A percentile compares a stretch with the other conserved stretches of the same genome.
phyloP scores from a whole-genome alignment of 2,888 invertebrate genomes.

The Drosophila neotestacea region DNA sequence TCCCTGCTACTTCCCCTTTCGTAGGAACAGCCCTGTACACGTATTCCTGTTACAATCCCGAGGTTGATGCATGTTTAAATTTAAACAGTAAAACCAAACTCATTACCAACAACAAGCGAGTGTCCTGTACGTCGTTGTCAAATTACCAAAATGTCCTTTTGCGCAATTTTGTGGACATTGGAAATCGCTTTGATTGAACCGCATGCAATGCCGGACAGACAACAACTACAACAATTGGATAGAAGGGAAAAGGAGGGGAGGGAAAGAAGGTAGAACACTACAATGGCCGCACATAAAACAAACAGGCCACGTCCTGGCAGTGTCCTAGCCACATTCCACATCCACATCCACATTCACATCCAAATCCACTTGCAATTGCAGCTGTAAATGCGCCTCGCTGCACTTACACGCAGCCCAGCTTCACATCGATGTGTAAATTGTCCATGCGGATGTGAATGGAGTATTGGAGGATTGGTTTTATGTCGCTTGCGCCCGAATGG shows the following conservation, averaged over 20 bases:
- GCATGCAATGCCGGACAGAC: conserved; percentile 62
- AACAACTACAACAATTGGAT: conserved; percentile 46
- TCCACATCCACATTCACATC: conserved; percentile 42
- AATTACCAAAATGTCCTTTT: conserved; percentile 82
- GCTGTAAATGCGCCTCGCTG: conserved; percentile 77
- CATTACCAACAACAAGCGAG: conserved; percentile 76
- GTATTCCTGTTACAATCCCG: conserved; percentile 22
- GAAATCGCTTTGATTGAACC: conserved; percentile 82
- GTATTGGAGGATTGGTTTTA: conserved; percentile 68
- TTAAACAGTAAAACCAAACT: conserved; percentile 81
- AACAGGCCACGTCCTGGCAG: conserved; percentile 65
- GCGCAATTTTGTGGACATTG: conserved; percentile 81
- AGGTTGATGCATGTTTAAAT: conserved; percentile 62
- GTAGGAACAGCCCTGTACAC: not conserved
- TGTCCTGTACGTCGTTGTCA: conserved; percentile 65
- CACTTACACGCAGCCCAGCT: conserved; percentile 72
- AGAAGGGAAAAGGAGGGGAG: conserved; percentile 1
- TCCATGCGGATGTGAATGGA: conserved; percentile 45
- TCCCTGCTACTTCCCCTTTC: not conserved
- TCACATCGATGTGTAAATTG: conserved; percentile 53
- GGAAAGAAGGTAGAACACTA: conserved; percentile 45
- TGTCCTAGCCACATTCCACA: conserved; percentile 52
- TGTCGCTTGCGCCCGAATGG: conserved; percentile 79
- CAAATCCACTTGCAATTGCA: conserved; percentile 75
- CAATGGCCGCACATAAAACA: conserved; percentile 80